Evolutionary conservation across 1,140 invertebrate species (phyloP), one percentile per base, ranked within the genome.

Genomic region (Drosophila nasuta): DNA sequence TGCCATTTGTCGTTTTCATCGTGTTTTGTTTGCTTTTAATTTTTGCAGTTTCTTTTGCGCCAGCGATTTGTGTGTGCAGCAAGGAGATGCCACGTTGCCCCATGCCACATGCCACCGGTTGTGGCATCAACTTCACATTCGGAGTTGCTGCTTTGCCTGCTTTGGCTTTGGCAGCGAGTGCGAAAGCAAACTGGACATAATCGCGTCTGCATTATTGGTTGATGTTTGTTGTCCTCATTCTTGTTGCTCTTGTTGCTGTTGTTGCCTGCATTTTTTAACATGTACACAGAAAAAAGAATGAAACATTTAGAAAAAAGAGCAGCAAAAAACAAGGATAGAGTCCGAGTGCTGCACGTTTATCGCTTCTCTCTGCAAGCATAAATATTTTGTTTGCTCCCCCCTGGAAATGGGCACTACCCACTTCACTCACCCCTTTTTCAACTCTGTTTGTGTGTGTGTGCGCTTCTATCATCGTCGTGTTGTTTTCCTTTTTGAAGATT

Each of bases 401-500:
- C 51, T 25, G 20, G 20, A 25, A 25, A 25, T 4, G 20, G 20
- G 20, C 74, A 48, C 58, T 43, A 15, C 54, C 17, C 74, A 51
- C 58, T 46, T 48, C 67, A 62, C 63, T 67, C 10, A 13, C 13
- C 33, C 11, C 30, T 51, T 33, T 48, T 5, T 25, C 63, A 56
- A 49, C 49, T 52, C 35, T 13, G 30, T 17, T 54, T 58, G 43
- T 75, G 52, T 63, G n/a, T 64, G 20, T 58, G 25, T 69, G 35
- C 41, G 75, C 75, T 74, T 74, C 75, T 66, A 38, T 67, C 62
- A 74, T 66, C 79, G 43, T 70, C 66, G 33, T 41, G 85, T 87
- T 92, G 88, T 91, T 92, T 92, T 91, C 85, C 88, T 92, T 92
- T 91, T 92, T 92, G 87, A 91, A 92, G 91, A 92, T 92, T 92